Percentiles rank a stretch among this genome's conserved stretches.
Conservation (phyloP, 2,113 vertebrate species). For the Oreochromis spilurus region DNA sequence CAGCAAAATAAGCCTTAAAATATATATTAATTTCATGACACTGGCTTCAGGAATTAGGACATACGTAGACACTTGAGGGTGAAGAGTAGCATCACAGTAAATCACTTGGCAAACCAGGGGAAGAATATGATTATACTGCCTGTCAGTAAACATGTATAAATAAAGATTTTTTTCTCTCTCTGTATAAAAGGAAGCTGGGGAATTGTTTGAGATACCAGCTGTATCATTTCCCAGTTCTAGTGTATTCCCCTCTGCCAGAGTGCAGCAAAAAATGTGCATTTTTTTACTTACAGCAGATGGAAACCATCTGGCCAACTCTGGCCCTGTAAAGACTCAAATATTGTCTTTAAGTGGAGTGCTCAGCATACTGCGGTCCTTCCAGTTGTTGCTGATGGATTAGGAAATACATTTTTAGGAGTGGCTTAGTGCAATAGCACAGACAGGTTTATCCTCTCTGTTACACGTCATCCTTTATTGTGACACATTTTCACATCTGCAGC, state of each 20-base stretch:
- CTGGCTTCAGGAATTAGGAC: conserved; percentile 44
- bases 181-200: background rate
- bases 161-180: background rate
- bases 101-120: conserved; percentile 7
- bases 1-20: too few relatives aligned
- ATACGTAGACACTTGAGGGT: conserved; percentile 21
- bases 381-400: background rate
- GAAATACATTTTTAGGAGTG: background rate
- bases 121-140: background rate
- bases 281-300: background rate
- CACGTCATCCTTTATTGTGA: background rate
- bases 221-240: background rate
- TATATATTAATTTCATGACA: too few relatives aligned
- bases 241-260: background rate
- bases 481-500: conserved; percentile 6
- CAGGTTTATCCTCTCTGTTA: conserved; percentile 28
- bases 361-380: background rate
- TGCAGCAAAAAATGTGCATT: conserved; percentile 1
- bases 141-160: background rate
- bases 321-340: conserved; percentile 11
- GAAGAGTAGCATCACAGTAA: conserved; percentile 24
- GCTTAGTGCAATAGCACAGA: background rate
- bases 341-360: background rate
- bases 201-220: background rate
- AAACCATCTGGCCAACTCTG: background rate